Percentiles rank a stretch among this genome's conserved stretches.
phyloP scores from a whole-genome alignment of 2,797 vertebrate genomes.

The Fringilla coelebs region DNA sequence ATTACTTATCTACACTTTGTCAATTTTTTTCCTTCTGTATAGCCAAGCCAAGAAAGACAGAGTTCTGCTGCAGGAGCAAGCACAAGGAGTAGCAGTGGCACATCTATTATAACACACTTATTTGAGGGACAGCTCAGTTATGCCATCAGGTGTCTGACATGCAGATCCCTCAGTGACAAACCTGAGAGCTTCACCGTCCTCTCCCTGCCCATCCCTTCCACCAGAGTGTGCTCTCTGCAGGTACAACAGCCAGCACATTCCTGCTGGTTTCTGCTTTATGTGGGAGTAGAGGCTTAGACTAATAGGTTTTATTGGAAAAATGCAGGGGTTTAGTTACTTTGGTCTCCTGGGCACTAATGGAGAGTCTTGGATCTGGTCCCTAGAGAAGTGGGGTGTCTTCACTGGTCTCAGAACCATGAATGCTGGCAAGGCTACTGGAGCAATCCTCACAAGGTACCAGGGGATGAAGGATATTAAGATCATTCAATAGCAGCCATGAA shows the following conservation, averaged over 20 bases:
- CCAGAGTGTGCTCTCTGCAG: constrained; percentile 79
- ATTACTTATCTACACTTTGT: background rate
- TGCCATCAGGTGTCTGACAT: constrained; percentile 75
- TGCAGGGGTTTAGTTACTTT: background rate
- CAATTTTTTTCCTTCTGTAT: background rate
- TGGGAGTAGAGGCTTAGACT: background rate
- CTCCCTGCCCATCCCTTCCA: constrained; percentile 82
- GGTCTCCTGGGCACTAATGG: background rate
- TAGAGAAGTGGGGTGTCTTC: background rate
- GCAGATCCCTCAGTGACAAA: constrained; percentile 72
- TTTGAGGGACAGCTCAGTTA: constrained; percentile 85
- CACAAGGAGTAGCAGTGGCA: constrained; percentile 22
- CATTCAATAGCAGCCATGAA: rapidly evolving
- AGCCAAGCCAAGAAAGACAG: constrained; percentile 1
- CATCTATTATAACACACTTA: constrained; percentile 79
- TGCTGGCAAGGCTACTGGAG: background rate
- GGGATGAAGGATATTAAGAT: background rate
- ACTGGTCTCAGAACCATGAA: background rate
- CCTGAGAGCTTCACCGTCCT: constrained; percentile 82
- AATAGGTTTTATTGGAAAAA: rapidly evolving
- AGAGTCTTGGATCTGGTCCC: background rate
- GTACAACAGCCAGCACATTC: constrained; percentile 27
- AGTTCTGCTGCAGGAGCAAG: background rate
- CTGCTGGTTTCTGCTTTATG: background rate
- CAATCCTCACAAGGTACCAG: rapidly evolving